Conservation (phyloP, 2,888 invertebrate genomes). For the Ormyrus rosae region DNA sequence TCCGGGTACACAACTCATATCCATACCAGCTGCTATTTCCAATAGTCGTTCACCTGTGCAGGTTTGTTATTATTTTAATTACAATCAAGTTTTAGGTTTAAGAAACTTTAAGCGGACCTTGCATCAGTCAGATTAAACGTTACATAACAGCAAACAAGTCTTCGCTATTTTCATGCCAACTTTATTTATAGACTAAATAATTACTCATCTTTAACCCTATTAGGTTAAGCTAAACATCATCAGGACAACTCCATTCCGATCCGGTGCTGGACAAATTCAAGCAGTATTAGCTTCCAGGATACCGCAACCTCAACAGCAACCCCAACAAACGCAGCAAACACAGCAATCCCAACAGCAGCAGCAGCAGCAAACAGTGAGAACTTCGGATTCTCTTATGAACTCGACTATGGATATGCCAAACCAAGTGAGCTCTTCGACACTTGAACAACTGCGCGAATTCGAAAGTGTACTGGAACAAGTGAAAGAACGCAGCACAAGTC, state of each 20-base stretch:
- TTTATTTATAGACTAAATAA: background rate
- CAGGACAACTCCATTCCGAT: conserved; percentile 41
- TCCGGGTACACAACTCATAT: conserved; percentile 68
- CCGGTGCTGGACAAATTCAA: conserved; percentile 66
- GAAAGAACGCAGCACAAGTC: conserved; percentile 84
- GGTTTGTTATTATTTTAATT: background rate
- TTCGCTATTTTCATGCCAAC: background rate
- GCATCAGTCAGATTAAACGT: background rate
- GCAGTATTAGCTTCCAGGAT: conserved; percentile 76
- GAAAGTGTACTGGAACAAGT: conserved; percentile 89
- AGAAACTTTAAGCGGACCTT: no score
- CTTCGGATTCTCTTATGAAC: conserved; percentile 36
- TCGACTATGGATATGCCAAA: conserved; percentile 63
- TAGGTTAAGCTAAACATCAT: conserved; percentile 73
- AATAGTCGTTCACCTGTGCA: conserved; percentile 71
- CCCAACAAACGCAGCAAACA: conserved; percentile 18
- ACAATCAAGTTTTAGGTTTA: no score
- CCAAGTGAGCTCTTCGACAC: conserved; percentile 83
- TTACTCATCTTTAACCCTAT: background rate
- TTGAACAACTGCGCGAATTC: conserved; percentile 86
- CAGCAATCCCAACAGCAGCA: conserved; percentile 19
- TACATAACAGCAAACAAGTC: background rate
- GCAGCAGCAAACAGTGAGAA: conserved; percentile 28
- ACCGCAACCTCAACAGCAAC: conserved; percentile 25
- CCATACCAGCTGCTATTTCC: conserved; percentile 68